Conservation (phyloP, 2,797 vertebrate species). For the Taenioides sp. region DNA sequence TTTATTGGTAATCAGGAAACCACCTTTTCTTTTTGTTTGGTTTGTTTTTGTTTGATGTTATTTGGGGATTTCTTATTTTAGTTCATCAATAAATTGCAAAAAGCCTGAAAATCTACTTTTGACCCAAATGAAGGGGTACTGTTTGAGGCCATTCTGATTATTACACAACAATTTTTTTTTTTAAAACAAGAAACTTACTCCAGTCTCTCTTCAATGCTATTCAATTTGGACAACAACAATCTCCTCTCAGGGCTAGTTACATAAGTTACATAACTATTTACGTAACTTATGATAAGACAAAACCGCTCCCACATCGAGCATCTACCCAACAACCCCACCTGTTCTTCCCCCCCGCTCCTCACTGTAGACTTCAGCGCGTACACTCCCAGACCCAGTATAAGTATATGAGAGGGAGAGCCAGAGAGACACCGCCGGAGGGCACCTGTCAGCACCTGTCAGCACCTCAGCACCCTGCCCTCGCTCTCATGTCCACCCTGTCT, state of each 20-base stretch:
- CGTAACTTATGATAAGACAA: background rate
- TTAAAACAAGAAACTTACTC: background rate
- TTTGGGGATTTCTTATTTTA: no score
- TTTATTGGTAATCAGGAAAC: no score
- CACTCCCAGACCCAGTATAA: conserved; percentile 1
- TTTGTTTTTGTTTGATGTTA: no score
- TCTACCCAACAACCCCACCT: background rate
- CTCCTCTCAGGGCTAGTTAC: background rate
- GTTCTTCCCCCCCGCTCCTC: conserved; percentile 81
- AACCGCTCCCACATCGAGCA: background rate
- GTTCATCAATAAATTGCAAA: no score
- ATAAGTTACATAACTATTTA: background rate
- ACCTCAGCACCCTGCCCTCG: conserved; percentile 20
- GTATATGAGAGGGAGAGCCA: background rate
- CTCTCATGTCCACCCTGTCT: conserved; percentile 21
- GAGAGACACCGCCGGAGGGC: conserved; percentile 22
- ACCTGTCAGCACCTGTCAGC: conserved; percentile 17
- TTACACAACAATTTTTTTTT: no score
- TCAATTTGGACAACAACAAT: background rate
- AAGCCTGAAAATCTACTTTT: no score
- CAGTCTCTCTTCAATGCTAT: background rate
- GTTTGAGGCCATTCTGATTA: no score
- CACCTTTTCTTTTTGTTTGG: no score
- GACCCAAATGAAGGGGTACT: no score
- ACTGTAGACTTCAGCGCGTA: conserved; percentile 97